Conservation (phyloP, 2,113 vertebrate genomes). For the Verasper variegatus region DNA sequence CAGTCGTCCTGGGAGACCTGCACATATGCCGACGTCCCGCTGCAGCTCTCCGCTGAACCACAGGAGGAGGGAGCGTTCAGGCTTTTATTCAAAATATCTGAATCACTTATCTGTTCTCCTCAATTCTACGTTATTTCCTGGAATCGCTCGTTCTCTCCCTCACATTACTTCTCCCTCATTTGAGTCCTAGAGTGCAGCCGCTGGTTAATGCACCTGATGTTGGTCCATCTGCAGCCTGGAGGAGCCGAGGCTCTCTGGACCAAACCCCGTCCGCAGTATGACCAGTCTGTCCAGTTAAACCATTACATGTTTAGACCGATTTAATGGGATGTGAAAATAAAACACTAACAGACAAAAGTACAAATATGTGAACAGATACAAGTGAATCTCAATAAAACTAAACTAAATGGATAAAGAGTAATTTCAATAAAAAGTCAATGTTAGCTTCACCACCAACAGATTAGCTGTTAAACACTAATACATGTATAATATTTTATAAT, state of each 20-base stretch:
- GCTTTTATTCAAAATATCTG: not conserved
- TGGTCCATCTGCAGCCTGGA: constrained; percentile 34
- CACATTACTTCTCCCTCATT: constrained; percentile 36
- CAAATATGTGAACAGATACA: no score
- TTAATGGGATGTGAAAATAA: not conserved
- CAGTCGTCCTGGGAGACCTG: constrained; percentile 3
- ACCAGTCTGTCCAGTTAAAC: not conserved
- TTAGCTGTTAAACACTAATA: no score
- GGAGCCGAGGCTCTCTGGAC: constrained; percentile 3
- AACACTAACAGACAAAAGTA: not conserved
- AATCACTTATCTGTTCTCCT: constrained; percentile 7
- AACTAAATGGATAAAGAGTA: no score
- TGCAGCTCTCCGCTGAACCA: not conserved
- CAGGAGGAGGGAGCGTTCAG: not conserved
- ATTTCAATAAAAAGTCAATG: no score
- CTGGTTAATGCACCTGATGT: constrained; percentile 10
- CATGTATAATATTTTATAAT: no score
- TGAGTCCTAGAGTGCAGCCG: not conserved
- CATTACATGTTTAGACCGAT: not conserved
- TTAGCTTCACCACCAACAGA: no score
- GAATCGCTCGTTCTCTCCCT: constrained; percentile 1
- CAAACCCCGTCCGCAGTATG: constrained; percentile 1
- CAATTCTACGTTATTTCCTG: constrained; percentile 1
- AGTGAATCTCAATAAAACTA: no score
- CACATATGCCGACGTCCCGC: constrained; percentile 9